A percentile compares a stretch with the other conserved stretches of the same genome.
These are phyloP conservation scores for Phalangium opilio DNA, from an alignment of 2,888 invertebrate species.

Conservation along the genomic window DNA sequence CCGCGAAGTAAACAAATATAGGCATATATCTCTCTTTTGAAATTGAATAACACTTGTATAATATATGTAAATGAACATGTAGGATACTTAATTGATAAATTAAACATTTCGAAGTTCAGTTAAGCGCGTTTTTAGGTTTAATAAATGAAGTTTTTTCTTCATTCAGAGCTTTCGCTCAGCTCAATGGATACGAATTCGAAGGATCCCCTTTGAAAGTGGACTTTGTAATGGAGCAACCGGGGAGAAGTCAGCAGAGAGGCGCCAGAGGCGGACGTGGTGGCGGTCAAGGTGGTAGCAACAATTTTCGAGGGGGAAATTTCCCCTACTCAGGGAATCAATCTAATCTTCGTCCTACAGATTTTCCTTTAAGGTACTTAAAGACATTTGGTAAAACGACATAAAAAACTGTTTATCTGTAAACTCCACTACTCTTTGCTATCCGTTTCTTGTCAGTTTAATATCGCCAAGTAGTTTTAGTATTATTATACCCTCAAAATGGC, in stretches of 20 bases:
- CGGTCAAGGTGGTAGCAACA: conserved; percentile 24
- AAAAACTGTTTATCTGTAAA: too few species aligned
- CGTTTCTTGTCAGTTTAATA: too few species aligned
- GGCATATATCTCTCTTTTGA: too few species aligned
- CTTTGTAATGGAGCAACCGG: conserved; percentile 34
- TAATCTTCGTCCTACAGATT: conserved; percentile 12
- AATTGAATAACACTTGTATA: too few species aligned
- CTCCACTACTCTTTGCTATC: too few species aligned
- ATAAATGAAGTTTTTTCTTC: not conserved
- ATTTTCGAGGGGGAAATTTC: conserved; percentile 5
- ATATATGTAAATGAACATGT: too few species aligned
- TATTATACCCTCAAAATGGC: too few species aligned
- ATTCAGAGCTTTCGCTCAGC: conserved; percentile 38
- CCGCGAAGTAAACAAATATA: too few species aligned
- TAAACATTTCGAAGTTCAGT: too few species aligned
- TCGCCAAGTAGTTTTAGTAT: too few species aligned
- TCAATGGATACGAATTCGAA: conserved; percentile 75
- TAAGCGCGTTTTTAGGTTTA: not conserved
- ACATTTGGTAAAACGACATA: too few species aligned
- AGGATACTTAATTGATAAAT: too few species aligned
- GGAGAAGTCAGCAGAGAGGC: conserved; percentile 2
- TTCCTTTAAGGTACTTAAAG: conserved; percentile 13
- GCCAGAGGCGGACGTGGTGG: conserved; percentile 37
- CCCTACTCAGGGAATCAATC: conserved; percentile 15
- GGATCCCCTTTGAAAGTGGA: conserved; percentile 71